A percentile compares a stretch with the other conserved stretches of the same genome.
phyloP scores from a whole-genome alignment of 2,113 vertebrate species.

The Grallaria varia region DNA sequence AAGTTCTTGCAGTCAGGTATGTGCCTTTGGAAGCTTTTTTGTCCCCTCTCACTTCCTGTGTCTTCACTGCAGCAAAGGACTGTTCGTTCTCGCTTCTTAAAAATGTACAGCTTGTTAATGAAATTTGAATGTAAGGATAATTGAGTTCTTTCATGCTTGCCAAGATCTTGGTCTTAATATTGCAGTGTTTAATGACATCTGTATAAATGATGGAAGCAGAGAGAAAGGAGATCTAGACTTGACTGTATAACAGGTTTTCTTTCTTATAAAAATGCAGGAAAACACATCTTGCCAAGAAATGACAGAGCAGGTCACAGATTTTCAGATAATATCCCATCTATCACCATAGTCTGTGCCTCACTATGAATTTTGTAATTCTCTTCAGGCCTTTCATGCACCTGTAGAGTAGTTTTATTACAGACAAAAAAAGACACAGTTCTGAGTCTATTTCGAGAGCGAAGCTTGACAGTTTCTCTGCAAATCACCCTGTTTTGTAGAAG shows the following conservation, averaged over 20 bases:
- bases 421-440: not conserved
- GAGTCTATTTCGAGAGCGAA: constrained; percentile 56
- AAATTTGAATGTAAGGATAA: not conserved
- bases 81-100: not conserved
- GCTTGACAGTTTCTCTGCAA: constrained; percentile 53
- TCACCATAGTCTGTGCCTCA: not conserved
- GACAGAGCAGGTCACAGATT: constrained; percentile 15
- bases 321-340: not conserved
- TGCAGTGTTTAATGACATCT: not conserved
- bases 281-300: not conserved
- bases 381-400: constrained; percentile 18
- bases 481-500: constrained; percentile 28
- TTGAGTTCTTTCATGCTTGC: not conserved
- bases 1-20: not conserved
- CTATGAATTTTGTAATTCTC: not conserved
- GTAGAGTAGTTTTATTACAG: constrained; percentile 17
- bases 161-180: not conserved
- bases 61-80: not conserved
- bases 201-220: not conserved
- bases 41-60: not conserved
- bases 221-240: not conserved
- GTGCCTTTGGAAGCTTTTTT: not conserved
- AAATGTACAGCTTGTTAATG: not conserved
- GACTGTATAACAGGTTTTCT: not conserved
- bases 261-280: not conserved